Percentiles rank a stretch among this genome's conserved stretches.
These are phyloP conservation scores for Babyrousa celebensis DNA, from an alignment of 2,797 vertebrate species.

Conservation along the genomic window DNA sequence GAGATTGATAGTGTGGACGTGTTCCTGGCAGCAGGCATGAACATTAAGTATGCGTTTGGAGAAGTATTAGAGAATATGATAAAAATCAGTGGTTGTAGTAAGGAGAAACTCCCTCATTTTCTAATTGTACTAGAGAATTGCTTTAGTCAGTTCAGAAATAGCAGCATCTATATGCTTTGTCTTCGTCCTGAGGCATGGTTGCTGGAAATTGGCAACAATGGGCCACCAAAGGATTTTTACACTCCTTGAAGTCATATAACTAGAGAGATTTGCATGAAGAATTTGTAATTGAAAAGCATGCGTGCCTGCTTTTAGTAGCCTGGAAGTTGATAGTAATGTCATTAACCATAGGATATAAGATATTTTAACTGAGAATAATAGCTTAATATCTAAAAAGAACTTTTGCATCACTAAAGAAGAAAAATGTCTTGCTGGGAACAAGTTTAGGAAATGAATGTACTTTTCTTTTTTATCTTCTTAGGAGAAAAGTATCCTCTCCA, in stretches of 20 bases:
- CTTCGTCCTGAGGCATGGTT: neutral
- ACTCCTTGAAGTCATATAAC: neutral
- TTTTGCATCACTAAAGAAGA: conserved; percentile 3
- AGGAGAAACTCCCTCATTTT: neutral
- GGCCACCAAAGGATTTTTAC: neutral
- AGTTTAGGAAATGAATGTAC: conserved; percentile 26
- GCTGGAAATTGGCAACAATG: neutral
- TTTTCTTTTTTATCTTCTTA: neutral
- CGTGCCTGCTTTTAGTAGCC: conserved; percentile 1
- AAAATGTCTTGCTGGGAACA: neutral
- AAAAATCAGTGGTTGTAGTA: neutral
- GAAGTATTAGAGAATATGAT: conserved; percentile 27
- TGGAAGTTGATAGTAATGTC: neutral
- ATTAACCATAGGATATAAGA: neutral
- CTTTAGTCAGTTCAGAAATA: neutral
- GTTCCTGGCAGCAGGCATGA: conserved; percentile 13
- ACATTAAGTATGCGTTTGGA: conserved; percentile 28
- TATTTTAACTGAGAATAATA: conserved; percentile 23
- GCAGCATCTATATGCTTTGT: neutral
- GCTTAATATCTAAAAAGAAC: conserved; percentile 1
- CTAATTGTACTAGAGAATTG: conserved; percentile 27
- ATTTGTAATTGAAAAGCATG: neutral
- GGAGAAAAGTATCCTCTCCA: neutral
- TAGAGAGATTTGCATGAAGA: conserved; percentile 7
- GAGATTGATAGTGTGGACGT: neutral